These are phyloP conservation scores for Sula dactylatra DNA, from an alignment of 2,113 vertebrate species.

Conservation along the genomic window DNA sequence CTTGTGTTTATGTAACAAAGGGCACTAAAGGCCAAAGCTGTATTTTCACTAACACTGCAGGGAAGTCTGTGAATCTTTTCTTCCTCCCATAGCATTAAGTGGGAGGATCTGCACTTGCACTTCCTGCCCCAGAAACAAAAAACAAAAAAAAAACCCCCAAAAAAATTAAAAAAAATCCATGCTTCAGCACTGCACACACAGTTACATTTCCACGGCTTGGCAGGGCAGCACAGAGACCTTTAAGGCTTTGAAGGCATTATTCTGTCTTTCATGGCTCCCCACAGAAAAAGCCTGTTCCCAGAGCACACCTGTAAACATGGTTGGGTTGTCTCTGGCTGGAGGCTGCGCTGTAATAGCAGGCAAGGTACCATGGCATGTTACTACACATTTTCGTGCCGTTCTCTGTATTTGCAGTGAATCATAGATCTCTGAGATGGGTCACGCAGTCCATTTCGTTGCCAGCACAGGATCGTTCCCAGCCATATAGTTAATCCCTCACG, in stretches of 20 bases:
- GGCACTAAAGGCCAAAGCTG: slow-evolving; percentile 61
- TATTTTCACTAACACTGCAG: slow-evolving; percentile 39
- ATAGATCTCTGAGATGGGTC: slow-evolving; percentile 26
- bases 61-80: slow-evolving; percentile 21
- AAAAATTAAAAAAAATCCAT: not conserved
- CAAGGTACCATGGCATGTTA: slow-evolving; percentile 26
- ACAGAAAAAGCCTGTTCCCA: not conserved
- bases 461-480: slow-evolving; percentile 12
- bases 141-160: not conserved
- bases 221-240: not conserved
- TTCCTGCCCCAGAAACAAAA: slow-evolving; percentile 50
- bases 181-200: not conserved
- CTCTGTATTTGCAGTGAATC: slow-evolving; percentile 36
- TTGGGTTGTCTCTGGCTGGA: not conserved
- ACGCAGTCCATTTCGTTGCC: slow-evolving; percentile 36
- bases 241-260: not conserved
- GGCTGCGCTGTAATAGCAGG: not conserved
- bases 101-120: slow-evolving; percentile 16
- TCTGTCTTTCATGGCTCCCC: not conserved
- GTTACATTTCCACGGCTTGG: not conserved
- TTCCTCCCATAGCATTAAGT: slow-evolving; percentile 46
- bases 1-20: slow-evolving; percentile 61
- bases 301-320: not conserved
- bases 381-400: not conserved
- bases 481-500: not conserved